These are phyloP conservation scores for Hydroisotoma schaefferi DNA, from an alignment of 2,888 invertebrate species.

Conservation along the genomic window DNA sequence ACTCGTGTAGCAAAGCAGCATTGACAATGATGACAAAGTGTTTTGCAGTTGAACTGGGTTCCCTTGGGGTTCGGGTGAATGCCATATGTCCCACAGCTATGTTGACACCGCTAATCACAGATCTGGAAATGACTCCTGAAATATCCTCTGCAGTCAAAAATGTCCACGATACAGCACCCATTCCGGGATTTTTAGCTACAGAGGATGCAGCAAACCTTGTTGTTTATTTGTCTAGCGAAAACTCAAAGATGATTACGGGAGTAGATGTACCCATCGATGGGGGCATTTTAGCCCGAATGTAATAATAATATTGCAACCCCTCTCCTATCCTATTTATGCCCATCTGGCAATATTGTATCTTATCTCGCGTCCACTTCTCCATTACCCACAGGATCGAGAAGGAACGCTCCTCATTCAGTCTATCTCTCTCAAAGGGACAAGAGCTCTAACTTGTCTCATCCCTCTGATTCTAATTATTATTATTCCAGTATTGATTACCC, in stretches of 20 bases:
- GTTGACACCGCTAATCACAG: background rate
- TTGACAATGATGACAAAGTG: slow-evolving; percentile 51
- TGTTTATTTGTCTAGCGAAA: background rate
- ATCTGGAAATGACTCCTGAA: background rate
- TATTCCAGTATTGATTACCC: too few relatives aligned
- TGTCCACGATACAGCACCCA: background rate
- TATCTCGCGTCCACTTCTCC: too few relatives aligned
- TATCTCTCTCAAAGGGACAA: too few relatives aligned
- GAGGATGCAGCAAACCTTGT: background rate
- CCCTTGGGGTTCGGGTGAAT: background rate
- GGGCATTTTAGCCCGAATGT: background rate
- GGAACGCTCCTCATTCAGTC: too few relatives aligned
- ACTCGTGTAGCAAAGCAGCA: slow-evolving; percentile 50
- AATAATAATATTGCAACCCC: too few relatives aligned
- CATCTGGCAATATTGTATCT: too few relatives aligned
- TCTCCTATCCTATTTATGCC: too few relatives aligned
- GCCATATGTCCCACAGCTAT: background rate
- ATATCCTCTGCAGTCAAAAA: background rate
- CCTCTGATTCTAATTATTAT: too few relatives aligned
- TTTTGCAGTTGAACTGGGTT: background rate
- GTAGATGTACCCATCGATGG: background rate
- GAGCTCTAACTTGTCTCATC: too few relatives aligned
- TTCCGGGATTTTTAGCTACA: background rate
- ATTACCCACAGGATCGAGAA: too few relatives aligned
- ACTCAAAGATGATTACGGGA: background rate